Percentiles rank a stretch among this genome's conserved stretches.
Conservation (phyloP, 1,140 invertebrate species). For the Drosophila kepulauana region DNA sequence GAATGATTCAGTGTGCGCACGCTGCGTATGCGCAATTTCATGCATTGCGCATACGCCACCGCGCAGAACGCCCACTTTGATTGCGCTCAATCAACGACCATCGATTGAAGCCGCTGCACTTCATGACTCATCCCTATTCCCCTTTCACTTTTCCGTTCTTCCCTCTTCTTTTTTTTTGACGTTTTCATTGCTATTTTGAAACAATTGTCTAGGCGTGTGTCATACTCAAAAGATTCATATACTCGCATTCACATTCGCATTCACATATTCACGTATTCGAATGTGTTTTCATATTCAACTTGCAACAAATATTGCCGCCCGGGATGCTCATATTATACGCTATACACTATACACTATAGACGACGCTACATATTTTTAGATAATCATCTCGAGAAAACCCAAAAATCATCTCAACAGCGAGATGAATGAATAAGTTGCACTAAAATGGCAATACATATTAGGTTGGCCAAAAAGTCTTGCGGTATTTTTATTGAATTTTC, state of each 20-base stretch:
- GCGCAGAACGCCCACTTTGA: neutral
- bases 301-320: slow-evolving; percentile 1
- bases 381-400: slow-evolving; percentile 5
- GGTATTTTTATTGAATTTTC: too few species aligned
- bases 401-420: neutral
- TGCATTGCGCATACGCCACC: slow-evolving; percentile 14
- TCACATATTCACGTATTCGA: neutral
- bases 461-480: too few species aligned
- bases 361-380: slow-evolving; percentile 17
- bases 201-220: slow-evolving; percentile 50
- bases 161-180: slow-evolving; percentile 24
- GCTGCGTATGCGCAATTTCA: slow-evolving; percentile 71
- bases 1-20: slow-evolving; percentile 42
- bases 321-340: too few species aligned
- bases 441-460: slow-evolving; percentile 3
- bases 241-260: slow-evolving; percentile 1
- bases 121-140: neutral
- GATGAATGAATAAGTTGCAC: neutral
- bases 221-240: slow-evolving; percentile 29
- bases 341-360: neutral
- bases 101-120: neutral
- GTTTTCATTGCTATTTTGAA: slow-evolving; percentile 43
- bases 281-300: slow-evolving; percentile 10
- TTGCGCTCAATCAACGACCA: neutral
- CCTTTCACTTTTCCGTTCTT: neutral